Conservation (phyloP, 2,888 invertebrate genomes). For the Pemphredon lugubris region DNA sequence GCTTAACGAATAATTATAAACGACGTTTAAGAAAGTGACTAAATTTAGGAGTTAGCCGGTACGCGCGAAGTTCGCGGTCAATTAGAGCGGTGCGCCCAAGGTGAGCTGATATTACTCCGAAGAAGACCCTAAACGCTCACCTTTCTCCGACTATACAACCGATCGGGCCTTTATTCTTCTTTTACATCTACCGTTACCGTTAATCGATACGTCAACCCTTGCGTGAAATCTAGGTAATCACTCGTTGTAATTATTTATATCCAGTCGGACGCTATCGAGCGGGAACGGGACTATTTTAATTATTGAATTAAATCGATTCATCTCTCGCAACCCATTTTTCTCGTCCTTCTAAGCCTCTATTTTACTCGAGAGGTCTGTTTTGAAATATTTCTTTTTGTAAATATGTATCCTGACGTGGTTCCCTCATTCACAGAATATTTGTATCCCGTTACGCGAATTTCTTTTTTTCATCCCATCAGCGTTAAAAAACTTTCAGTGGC, state of each 20-base stretch:
- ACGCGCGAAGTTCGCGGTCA: conserved; percentile 35
- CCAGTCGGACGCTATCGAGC: neutral
- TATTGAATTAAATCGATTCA: no score
- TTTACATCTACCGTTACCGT: neutral
- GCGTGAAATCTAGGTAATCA: neutral
- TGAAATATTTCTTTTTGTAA: no score
- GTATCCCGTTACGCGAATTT: no score
- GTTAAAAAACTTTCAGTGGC: no score
- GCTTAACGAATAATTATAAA: conserved; percentile 52
- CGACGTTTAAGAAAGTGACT: conserved; percentile 46
- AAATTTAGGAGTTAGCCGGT: conserved; percentile 43
- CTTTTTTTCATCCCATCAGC: no score
- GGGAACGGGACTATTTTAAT: neutral
- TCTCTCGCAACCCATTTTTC: no score
- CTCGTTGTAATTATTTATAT: neutral
- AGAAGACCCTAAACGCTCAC: neutral
- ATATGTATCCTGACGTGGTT: no score
- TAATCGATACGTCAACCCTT: conserved; percentile 5
- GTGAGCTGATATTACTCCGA: conserved; percentile 14
- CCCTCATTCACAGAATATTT: no score
- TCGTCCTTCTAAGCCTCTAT: no score
- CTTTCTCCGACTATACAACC: neutral
- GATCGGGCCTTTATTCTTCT: neutral
- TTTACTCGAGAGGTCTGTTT: no score
- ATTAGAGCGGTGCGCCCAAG: conserved; percentile 25